Evolutionary conservation across 2,888 invertebrate genomes (phyloP).

Genomic region (Linnaemya vulpina): DNA sequence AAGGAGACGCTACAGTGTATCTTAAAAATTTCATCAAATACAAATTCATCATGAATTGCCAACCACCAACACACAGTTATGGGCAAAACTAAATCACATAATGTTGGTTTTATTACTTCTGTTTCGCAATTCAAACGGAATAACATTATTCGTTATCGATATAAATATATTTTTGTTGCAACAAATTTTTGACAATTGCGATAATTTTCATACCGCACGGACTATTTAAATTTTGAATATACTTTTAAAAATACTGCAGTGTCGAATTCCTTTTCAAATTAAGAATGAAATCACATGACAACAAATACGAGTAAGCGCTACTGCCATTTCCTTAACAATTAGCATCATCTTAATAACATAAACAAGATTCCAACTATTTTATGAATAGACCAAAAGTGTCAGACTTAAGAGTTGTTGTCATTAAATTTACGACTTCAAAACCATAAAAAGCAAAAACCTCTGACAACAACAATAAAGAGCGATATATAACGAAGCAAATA

Average conservation of each 20-base stretch:
- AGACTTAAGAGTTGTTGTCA: constrained; percentile 64
- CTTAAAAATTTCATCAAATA: too few relatives aligned
- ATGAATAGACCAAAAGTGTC: constrained; percentile 57
- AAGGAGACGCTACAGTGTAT: too few relatives aligned
- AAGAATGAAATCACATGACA: constrained; percentile 12
- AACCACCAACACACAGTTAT: too few relatives aligned
- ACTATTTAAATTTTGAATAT: background rate
- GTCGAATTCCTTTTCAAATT: background rate
- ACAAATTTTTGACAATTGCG: too few relatives aligned
- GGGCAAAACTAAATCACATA: too few relatives aligned
- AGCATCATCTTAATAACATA: constrained; percentile 3
- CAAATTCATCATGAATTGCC: too few relatives aligned
- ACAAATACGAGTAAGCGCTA: background rate
- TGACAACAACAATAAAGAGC: constrained; percentile 29
- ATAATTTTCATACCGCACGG: too few relatives aligned
- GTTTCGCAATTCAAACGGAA: too few relatives aligned
- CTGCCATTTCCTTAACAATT: constrained; percentile 16
- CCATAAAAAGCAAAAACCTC: constrained; percentile 43
- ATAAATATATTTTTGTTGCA: too few relatives aligned
- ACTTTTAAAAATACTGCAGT: background rate
- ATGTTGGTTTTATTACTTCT: too few relatives aligned
- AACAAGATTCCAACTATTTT: constrained; percentile 22
- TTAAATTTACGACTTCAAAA: constrained; percentile 57
- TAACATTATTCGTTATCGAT: too few relatives aligned
- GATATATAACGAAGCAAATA: constrained; percentile 45